Base-by-base conservation (phyloP, 2,888 invertebrate species). In the Neoscelio sp. region DNA sequence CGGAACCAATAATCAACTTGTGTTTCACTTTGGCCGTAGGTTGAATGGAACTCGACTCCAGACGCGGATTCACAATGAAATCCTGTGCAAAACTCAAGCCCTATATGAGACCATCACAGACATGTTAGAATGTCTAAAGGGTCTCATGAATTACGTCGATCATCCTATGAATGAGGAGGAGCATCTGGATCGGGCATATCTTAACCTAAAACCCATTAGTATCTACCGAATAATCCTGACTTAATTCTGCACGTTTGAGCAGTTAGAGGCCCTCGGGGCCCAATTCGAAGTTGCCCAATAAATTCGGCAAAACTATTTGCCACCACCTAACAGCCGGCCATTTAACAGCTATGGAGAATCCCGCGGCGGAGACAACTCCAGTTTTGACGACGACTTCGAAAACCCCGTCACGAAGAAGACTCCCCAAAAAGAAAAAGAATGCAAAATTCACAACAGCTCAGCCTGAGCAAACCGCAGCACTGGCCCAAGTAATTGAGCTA, bases 21-120 rank as follows among this genome's bases (percentile, higher is more conserved):
- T 40, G 7, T 6, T 10, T 2, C 28, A 10, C 28, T 58, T 42
- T 17, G 26, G 42, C 17, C 10, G 10, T 0, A 8, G 28, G n/a
- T 42, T 42, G 10, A 10, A n/a, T 4, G 38, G 58, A 2, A 1
- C 30, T 8, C n/a, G 40, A 18, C 28, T 58, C 42, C 40, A 42
- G 23, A 10, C 42, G 0, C 13, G 12, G 2, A 28, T 42, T 2
- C 2, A 15, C 4, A 18, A 23, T 2, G 23, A 56, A 7, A 38
- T 56, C 8, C 12, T 23, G 13, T 38, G 38, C 42, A 26, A 28
- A 3, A 58, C 17, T 10, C 58, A 58, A 12, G 58, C 42, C 1
- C 26, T 42, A 4, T 6, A 12, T 28, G 42, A 58, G 58, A 3
- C 26, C 1, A 56, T 58, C 2, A 26, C 30, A 18, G 40, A 56